phyloP scores from a whole-genome alignment of 2,888 invertebrate genomes.

The Epinotia bilunana region DNA sequence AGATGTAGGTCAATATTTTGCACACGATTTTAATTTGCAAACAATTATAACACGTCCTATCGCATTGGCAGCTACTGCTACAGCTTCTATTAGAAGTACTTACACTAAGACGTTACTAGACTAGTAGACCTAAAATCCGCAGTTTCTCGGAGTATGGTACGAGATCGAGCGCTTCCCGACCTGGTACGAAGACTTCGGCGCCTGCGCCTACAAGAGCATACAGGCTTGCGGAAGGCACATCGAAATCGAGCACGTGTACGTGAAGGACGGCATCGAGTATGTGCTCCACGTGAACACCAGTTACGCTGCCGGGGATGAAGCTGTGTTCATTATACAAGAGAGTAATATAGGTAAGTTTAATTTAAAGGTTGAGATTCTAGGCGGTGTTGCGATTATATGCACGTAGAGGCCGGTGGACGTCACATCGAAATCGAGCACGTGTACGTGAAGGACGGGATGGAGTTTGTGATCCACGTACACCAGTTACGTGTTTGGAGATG shows the following conservation, averaged over 20 bases:
- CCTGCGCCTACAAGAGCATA: conserved; percentile 70
- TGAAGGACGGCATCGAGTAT: conserved; percentile 65
- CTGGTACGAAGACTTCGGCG: conserved; percentile 70
- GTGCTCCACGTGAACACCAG: conserved; percentile 70
- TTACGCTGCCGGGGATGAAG: conserved; percentile 71
- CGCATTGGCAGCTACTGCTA: too few species aligned
- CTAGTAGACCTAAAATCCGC: conserved; percentile 22
- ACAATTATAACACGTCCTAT: too few species aligned
- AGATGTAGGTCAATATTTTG: too few species aligned
- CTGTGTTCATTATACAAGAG: conserved; percentile 65
- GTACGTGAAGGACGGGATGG: conserved; percentile 65
- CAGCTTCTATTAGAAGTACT: too few species aligned
- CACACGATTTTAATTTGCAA: too few species aligned
- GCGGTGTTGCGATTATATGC: too few species aligned
- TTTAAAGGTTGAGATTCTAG: neutral
- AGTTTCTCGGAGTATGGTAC: conserved; percentile 78
- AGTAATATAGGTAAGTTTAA: conserved; percentile 68
- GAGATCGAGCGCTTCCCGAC: conserved; percentile 72
- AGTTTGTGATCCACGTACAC: conserved; percentile 70
- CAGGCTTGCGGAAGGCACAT: conserved; percentile 67
- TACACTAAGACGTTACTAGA: too few species aligned
- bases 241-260: conserved; percentile 69
- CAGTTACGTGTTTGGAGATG: conserved; percentile 69
- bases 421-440: conserved; percentile 69
- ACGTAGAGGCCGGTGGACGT: conserved; percentile 66